These are phyloP conservation scores for Agapornis roseicollis DNA, from an alignment of 2,113 vertebrate species.

Conservation along the genomic window DNA sequence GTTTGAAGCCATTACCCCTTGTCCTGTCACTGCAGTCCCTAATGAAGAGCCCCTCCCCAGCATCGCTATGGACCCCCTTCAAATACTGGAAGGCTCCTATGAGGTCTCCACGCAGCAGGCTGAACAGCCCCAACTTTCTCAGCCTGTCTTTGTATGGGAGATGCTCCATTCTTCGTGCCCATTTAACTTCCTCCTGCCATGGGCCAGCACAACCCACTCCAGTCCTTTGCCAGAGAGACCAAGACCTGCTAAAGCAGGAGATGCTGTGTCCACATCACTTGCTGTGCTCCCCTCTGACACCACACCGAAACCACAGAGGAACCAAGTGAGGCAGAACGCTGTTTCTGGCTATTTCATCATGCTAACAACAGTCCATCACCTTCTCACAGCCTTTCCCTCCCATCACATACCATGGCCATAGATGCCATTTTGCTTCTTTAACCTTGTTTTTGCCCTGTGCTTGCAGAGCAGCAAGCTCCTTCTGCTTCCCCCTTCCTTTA, in stretches of 20 bases:
- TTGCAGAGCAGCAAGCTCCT: background rate
- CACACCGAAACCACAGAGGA: background rate
- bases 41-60: too few relatives aligned
- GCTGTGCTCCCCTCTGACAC: background rate
- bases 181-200: background rate
- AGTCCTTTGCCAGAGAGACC: background rate
- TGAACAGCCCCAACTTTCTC: too few relatives aligned
- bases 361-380: background rate
- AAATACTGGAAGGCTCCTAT: too few relatives aligned
- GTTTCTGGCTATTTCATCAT: background rate
- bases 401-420: background rate
- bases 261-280: fast-evolving
- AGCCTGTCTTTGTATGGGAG: too few relatives aligned
- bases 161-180: too few relatives aligned
- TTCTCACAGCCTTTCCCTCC: background rate
- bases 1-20: too few relatives aligned
- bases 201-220: background rate
- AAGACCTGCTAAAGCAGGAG: background rate
- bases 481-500: background rate
- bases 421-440: background rate
- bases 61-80: too few relatives aligned
- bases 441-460: background rate
- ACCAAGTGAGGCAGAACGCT: background rate
- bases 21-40: too few relatives aligned
- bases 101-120: too few relatives aligned